These are phyloP conservation scores for Channa maculata DNA, from an alignment of 2,113 vertebrate species.

Conservation along the genomic window DNA sequence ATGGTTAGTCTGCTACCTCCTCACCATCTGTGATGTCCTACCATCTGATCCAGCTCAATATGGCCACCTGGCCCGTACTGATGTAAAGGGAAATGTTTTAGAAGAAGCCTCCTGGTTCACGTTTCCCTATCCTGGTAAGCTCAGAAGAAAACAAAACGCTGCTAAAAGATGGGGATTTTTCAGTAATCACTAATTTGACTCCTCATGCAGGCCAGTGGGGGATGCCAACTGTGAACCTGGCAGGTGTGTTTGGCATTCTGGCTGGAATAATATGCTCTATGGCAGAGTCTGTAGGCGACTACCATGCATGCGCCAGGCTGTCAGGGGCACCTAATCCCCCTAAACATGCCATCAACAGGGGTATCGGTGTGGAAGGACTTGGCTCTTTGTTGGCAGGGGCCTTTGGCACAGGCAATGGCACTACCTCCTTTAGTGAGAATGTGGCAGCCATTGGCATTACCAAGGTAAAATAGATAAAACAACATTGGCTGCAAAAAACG, in stretches of 20 bases:
- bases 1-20: constrained; percentile 90
- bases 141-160: not conserved
- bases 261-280: constrained; percentile 94
- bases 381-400: constrained; percentile 91
- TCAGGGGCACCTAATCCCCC: constrained; percentile 91
- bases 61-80: constrained; percentile 90
- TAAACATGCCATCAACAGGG: constrained; percentile 89
- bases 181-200: not conserved
- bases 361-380: constrained; percentile 91
- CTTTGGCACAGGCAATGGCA: constrained; percentile 93
- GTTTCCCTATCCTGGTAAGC: constrained; percentile 87
- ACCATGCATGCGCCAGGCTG: constrained; percentile 91
- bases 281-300: constrained; percentile 94
- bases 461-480: constrained; percentile 81
- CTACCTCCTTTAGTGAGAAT: constrained; percentile 94
- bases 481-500: not conserved
- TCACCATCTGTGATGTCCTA: constrained; percentile 87
- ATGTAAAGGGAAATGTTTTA: constrained; percentile 86
- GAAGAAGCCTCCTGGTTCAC: constrained; percentile 90
- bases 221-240: constrained; percentile 89
- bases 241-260: constrained; percentile 91
- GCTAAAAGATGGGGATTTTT: not conserved
- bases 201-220: constrained; percentile 92
- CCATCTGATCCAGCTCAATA: constrained; percentile 83
- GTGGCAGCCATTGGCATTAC: constrained; percentile 93